Evolutionary conservation across 2,888 invertebrate genomes (phyloP), one percentile per base, ranked within the genome.

Genomic region (Pachymerium ferrugineum): DNA sequence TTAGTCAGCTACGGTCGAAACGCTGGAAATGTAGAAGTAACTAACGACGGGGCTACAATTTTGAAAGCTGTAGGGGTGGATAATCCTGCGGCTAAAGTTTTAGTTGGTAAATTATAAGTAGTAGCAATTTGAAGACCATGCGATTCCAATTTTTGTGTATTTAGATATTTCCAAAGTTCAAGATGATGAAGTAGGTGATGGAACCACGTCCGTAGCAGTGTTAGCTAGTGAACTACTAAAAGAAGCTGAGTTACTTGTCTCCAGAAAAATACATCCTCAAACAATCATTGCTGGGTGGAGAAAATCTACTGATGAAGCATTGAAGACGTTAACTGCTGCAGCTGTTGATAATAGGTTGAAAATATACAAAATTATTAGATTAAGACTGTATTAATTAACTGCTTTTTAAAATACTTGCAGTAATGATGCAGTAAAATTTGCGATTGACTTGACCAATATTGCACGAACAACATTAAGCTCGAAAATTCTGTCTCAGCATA

Each of bases 111-210:
- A 16, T 29, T 68, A 1, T 29, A n/a, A n/a, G n/a, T n/a, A n/a
- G n/a, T n/a, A 8, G 4, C 29, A 29, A 3, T 25, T 69, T 25
- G 10, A 12, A 38, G 4, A 16, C 6, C 12, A 14, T 12, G 25
- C 3, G 25, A 62, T 35, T 16, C 68, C 67, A 6, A 73, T 19
- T 35, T 70, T 47, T 68, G 0, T 29, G 42, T 75, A 75, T 80
- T 22, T 77, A 85, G 96, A 99, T 78, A 97, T 99, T 89, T 93
- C 98, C 14, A 92, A 93, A 84, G 96, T 96, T 2, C 99, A 99
- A 82, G 99, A 99, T 85, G 96, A 96, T 82, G 99, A 99, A 87
- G 98, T 99, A 75, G 99, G 99, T 67, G 99, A 99, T 87, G 99
- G 99, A 14, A 99, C 99, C n/a, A 99, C 99, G 47, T 98, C 98